Evolutionary conservation across 2,797 vertebrate species (phyloP).

Genomic region (Oreortyx pictus): DNA sequence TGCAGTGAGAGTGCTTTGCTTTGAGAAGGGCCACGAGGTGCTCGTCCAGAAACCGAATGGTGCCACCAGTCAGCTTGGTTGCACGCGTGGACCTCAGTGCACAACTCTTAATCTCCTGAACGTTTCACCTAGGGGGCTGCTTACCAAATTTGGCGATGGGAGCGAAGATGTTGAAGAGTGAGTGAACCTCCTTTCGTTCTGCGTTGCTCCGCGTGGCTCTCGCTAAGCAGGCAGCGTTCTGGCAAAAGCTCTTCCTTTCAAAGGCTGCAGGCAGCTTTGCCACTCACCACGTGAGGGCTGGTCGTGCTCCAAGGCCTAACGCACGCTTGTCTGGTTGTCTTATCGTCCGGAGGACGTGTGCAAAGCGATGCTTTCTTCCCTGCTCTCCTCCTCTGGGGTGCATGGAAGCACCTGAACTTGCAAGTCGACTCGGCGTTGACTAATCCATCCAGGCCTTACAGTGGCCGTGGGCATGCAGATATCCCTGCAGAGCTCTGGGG

Average conservation of each 20-base stretch:
- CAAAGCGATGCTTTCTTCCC: neutral
- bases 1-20: neutral
- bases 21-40: neutral
- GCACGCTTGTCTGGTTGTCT: neutral
- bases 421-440: neutral
- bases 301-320: neutral
- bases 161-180: slow-evolving; percentile 76
- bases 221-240: neutral
- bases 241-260: neutral
- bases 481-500: neutral
- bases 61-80: neutral
- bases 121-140: slow-evolving; percentile 71
- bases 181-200: slow-evolving; percentile 44
- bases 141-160: slow-evolving; percentile 72
- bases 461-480: rapidly evolving
- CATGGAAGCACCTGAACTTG: neutral
- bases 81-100: neutral
- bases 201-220: neutral
- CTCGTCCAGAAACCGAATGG: neutral
- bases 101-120: slow-evolving; percentile 40
- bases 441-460: rapidly evolving
- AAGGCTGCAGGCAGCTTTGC: neutral
- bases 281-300: rapidly evolving
- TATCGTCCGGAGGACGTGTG: neutral
- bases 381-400: neutral